Evolutionary conservation across 1,140 invertebrate genomes (phyloP).

Genomic region (Zaprionus camerounensis): DNA sequence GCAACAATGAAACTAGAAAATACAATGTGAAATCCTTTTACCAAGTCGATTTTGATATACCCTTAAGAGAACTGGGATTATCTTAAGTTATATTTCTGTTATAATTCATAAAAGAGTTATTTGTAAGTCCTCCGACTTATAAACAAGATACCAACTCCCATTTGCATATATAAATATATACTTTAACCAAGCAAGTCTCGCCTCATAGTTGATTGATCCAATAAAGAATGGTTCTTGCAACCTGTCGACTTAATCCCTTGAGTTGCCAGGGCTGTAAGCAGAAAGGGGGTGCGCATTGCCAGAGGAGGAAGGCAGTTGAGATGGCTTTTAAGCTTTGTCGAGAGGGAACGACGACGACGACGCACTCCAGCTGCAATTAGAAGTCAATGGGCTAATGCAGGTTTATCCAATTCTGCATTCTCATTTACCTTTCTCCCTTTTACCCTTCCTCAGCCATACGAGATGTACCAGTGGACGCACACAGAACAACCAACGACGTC

Average conservation of each 20-base stretch:
- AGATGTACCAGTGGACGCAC: slow-evolving; percentile 95
- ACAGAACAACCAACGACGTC: slow-evolving; percentile 88
- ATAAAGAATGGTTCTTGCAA: background rate
- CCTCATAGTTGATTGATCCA: background rate
- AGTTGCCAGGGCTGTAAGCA: background rate
- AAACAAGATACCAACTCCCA: no score
- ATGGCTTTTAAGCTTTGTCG: slow-evolving; percentile 70
- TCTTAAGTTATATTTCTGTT: no score
- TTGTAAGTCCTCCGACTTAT: no score
- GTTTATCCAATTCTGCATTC: slow-evolving; percentile 27
- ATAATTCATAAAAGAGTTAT: no score
- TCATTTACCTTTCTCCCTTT: background rate
- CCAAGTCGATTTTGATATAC: background rate
- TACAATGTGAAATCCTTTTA: background rate
- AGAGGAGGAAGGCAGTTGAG: slow-evolving; percentile 5
- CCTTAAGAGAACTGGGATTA: background rate
- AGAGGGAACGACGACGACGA: slow-evolving; percentile 39
- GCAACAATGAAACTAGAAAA: slow-evolving; percentile 43
- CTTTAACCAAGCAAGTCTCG: background rate
- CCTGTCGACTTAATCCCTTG: background rate
- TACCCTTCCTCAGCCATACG: slow-evolving; percentile 88
- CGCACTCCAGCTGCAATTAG: slow-evolving; percentile 65
- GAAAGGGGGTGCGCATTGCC: background rate
- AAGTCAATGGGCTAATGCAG: slow-evolving; percentile 62
- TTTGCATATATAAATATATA: no score